Base-by-base conservation (phyloP, 2,113 vertebrate species). In the Corythaixoides concolor region DNA sequence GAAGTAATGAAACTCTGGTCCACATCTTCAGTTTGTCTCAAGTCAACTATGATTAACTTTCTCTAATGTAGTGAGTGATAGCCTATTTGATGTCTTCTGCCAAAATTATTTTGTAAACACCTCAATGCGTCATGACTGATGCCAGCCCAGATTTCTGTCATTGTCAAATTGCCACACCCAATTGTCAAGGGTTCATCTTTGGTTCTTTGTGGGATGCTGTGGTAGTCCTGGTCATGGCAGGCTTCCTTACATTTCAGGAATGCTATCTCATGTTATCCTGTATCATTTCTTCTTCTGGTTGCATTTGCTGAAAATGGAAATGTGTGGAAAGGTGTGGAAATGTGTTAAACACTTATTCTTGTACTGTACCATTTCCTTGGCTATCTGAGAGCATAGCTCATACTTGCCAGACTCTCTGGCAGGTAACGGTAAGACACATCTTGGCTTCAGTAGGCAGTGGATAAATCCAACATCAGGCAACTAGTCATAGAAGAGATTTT, bases 71-170 rank as follows among this genome's bases (percentile, higher is more conserved):
- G 69, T 35, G 11, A 64, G 7, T 16, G 76, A 63, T 26, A 73
- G 20, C 24, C 28, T 52, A 49, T 73, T 66, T 68, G 14, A 22
- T 62, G 32, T 62, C 59, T 75, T 87, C 47, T 77, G 19, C 15
- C 47, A 62, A 55, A 86, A 43, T n/a, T 56, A 14, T 43, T 87
- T 56, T 72, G 26, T 55, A 75, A 92, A 78, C 27, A 77, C 52
- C 0, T 0, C 73, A 90, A 8, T 47, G 15, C 37, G 35, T n/a
- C 3, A 1, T 56, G 24, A 35, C 45, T 58, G 24, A 59, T 52
- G 14, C 37, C 66, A 82, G 18, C 45, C 32, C 58, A 49, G 43
- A 30, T 22, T 72, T 82, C 69, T 76, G 49, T 19, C 53, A 12
- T 35, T 58, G 52, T 43, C 47, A 85, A n/a, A 50, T 2, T 47